phyloP scores from a whole-genome alignment of 2,113 vertebrate species.

The Colaptes auratus region DNA sequence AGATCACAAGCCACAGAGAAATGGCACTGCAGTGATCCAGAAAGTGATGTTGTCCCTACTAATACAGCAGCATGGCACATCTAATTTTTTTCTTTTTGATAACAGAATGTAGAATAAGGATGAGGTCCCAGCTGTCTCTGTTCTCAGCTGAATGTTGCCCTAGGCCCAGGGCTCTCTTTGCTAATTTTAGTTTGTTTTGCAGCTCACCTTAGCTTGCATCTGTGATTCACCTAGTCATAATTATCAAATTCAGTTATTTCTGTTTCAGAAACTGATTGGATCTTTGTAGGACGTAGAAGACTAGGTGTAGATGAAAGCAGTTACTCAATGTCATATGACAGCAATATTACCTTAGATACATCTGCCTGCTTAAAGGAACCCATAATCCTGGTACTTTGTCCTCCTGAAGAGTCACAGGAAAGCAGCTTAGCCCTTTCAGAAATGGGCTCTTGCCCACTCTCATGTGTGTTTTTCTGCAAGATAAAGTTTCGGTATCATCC shows the following conservation, averaged over 20 bases:
- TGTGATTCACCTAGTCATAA: conserved; percentile 48
- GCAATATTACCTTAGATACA: neutral
- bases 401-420: fast-evolving
- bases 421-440: neutral
- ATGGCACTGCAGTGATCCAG: neutral
- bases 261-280: neutral
- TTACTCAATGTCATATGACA: neutral
- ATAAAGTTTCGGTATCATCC: neutral
- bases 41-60: neutral
- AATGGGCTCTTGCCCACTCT: neutral
- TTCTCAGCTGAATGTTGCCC: conserved; percentile 47
- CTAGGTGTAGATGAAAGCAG: neutral
- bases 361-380: neutral
- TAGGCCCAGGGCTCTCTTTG: conserved; percentile 32
- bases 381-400: neutral
- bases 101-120: conserved; percentile 1
- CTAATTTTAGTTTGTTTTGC: conserved; percentile 62
- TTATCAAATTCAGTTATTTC: conserved; percentile 48
- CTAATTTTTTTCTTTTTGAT: neutral
- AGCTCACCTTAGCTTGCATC: conserved; percentile 26
- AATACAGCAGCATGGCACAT: neutral
- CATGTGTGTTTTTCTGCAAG: neutral
- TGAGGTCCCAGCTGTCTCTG: conserved; percentile 46
- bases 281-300: neutral
- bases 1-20: neutral